Percentiles rank a stretch among this genome's conserved stretches.
Evolutionary conservation across 2,888 invertebrate genomes (phyloP).

Genomic region (Drosophila flavopinicola): DNA sequence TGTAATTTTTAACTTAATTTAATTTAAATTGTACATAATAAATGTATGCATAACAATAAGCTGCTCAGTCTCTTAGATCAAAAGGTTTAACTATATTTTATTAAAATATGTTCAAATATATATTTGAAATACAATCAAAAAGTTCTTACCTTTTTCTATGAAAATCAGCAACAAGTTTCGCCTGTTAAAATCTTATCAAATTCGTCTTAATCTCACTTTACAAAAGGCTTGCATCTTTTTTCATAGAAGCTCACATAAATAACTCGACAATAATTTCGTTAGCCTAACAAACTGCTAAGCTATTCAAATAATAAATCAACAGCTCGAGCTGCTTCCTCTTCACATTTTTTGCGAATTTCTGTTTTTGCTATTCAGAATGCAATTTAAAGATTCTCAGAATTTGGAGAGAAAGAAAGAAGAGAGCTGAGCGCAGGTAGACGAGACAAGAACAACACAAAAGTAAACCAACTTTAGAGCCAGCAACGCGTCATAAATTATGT

Average conservation of each 20-base stretch:
- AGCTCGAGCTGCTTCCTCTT: slow-evolving; percentile 6
- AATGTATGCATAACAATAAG: too few relatives aligned
- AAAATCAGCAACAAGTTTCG: not conserved
- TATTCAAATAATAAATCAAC: slow-evolving; percentile 51
- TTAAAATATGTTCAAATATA: too few relatives aligned
- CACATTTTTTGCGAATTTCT: slow-evolving; percentile 33
- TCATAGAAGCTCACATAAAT: slow-evolving; percentile 28
- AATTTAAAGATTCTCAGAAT: slow-evolving; percentile 71
- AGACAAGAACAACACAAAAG: slow-evolving; percentile 9
- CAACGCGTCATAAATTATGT: slow-evolving; percentile 71
- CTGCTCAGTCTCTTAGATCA: too few relatives aligned
- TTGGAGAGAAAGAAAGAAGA: slow-evolving; percentile 21
- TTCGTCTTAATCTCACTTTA: slow-evolving; percentile 15
- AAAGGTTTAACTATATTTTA: too few relatives aligned
- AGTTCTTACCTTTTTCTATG: too few relatives aligned
- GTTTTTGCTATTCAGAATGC: slow-evolving; percentile 57
- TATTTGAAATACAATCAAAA: too few relatives aligned
- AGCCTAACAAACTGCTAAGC: slow-evolving; percentile 13
- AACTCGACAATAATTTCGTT: slow-evolving; percentile 19
- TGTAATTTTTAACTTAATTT: too few relatives aligned
- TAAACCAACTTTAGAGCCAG: slow-evolving; percentile 27
- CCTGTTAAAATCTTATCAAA: slow-evolving; percentile 27
- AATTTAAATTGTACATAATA: too few relatives aligned
- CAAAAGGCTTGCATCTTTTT: not conserved
- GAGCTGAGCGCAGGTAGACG: slow-evolving; percentile 60